Evolutionary conservation across 2,797 vertebrate genomes (phyloP).

Genomic region (Tangara arthus): DNA sequence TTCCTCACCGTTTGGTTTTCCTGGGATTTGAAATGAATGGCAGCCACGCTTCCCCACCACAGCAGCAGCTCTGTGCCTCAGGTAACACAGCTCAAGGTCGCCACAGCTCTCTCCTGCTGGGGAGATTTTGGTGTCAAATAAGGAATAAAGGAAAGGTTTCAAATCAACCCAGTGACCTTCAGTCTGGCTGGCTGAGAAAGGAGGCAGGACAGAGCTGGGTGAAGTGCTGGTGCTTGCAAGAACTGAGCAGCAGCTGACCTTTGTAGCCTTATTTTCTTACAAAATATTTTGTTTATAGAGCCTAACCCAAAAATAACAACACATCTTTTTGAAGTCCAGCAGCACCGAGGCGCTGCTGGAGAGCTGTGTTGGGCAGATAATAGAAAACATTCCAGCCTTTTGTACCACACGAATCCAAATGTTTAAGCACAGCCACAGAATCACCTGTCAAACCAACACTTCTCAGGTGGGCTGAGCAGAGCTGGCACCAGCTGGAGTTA

Average conservation of each 20-base stretch:
- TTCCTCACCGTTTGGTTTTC: background rate
- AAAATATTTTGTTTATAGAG: background rate
- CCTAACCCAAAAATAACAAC: background rate
- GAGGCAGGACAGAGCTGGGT: background rate
- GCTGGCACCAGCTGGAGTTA: background rate
- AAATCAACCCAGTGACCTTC: background rate
- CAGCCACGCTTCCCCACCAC: background rate
- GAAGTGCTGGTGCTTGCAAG: accelerated
- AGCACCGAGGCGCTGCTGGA: accelerated
- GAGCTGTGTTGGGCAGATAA: background rate
- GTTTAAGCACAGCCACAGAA: accelerated
- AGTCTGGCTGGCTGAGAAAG: background rate
- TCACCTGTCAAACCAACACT: background rate
- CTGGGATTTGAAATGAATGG: background rate
- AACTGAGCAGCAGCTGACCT: background rate
- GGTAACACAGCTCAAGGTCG: conserved; percentile 1
- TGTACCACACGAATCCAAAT: background rate
- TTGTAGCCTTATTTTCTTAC: background rate
- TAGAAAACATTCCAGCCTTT: background rate
- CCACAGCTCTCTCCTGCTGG: background rate
- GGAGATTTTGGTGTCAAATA: background rate
- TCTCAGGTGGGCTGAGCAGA: background rate
- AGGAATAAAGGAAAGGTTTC: background rate
- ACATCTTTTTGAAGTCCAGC: background rate
- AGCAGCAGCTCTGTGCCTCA: background rate